Conservation (phyloP, 2,797 vertebrate species). For the Graptemys geographica region DNA sequence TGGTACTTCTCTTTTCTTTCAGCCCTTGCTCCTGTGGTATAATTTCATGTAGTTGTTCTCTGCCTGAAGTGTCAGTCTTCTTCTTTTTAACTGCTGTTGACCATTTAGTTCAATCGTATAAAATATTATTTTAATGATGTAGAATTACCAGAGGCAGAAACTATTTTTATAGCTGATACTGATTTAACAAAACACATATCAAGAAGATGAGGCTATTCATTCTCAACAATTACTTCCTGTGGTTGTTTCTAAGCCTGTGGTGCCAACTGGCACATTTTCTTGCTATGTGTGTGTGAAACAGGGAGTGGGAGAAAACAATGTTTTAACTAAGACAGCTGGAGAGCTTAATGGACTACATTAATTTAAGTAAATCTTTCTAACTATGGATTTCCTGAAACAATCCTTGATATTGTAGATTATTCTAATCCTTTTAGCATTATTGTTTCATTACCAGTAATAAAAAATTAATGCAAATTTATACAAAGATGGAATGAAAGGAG, state of each 20-base stretch:
- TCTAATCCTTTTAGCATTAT: not conserved
- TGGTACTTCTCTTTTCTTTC: not conserved
- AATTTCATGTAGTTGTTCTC: not conserved
- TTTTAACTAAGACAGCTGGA: constrained; percentile 6
- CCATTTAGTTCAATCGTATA: not conserved
- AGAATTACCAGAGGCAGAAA: not conserved
- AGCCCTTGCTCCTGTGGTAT: not conserved
- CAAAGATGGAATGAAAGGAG: not conserved
- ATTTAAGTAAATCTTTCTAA: not conserved
- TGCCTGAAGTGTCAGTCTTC: not conserved
- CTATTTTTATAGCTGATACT: not conserved
- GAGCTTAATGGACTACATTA: constrained; percentile 7
- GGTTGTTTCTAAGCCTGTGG: not conserved
- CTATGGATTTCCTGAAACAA: constrained; percentile 35
- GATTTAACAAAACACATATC: not conserved
- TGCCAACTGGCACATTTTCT: not conserved
- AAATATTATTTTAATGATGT: not conserved
- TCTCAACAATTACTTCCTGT: not conserved
- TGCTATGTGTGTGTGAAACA: not conserved
- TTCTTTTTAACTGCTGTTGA: not conserved
- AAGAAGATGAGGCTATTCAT: not conserved
- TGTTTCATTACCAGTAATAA: constrained; percentile 19
- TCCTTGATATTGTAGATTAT: not conserved
- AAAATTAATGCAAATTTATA: not conserved
- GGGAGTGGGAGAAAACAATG: not conserved